Evolutionary conservation across 2,888 invertebrate species (phyloP).

Genomic region (Resseliella maxima): DNA sequence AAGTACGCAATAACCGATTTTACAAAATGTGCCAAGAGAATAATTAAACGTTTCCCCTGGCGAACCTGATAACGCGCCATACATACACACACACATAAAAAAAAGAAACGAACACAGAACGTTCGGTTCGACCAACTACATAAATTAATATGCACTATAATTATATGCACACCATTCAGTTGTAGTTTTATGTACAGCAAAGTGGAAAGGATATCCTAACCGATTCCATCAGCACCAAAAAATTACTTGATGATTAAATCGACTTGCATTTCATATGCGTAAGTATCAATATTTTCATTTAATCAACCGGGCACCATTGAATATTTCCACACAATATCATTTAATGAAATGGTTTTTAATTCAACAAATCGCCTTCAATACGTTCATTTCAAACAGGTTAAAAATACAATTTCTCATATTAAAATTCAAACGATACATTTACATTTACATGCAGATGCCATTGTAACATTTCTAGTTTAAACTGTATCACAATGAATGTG

Average conservation of each 20-base stretch:
- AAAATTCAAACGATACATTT: background rate
- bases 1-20: constrained; percentile 41
- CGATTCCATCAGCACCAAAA: background rate
- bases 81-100: background rate
- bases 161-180: constrained; percentile 15
- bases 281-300: no score
- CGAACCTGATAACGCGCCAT: constrained; percentile 47
- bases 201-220: background rate
- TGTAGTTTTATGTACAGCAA: background rate
- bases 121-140: constrained; percentile 46
- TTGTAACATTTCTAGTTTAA: background rate
- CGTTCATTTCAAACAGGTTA: no score
- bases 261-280: background rate
- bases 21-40: constrained; percentile 23
- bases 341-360: background rate
- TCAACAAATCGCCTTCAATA: no score
- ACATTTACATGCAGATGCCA: background rate
- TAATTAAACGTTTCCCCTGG: constrained; percentile 53
- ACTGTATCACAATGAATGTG: background rate
- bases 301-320: background rate
- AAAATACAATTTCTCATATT: no score
- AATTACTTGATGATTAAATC: background rate
- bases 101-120: no score
- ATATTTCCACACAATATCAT: background rate
- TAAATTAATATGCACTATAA: constrained; percentile 39